Evolutionary conservation across 1,140 invertebrate genomes (phyloP).

Genomic region (Pseudomyrmex cubaensis): DNA sequence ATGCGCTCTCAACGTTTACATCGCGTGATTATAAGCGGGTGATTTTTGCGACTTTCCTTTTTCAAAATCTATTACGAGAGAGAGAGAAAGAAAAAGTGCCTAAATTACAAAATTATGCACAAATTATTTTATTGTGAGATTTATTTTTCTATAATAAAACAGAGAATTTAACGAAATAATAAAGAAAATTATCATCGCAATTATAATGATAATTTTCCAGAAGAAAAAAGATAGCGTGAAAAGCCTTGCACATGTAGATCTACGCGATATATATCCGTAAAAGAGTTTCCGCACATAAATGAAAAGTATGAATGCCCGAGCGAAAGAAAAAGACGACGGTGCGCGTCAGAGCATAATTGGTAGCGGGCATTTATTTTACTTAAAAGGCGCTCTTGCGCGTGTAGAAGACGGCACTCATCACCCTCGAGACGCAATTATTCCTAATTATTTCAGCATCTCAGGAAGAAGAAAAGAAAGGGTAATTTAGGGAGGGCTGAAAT

Average conservation of each 20-base stretch:
- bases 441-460: constrained; percentile 68
- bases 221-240: too few species aligned
- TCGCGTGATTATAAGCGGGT: constrained; percentile 14
- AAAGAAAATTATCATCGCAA: background rate
- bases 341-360: constrained; percentile 8
- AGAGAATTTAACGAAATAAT: background rate
- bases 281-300: background rate
- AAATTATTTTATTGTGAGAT: background rate
- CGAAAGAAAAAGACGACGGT: background rate
- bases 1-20: constrained; percentile 33
- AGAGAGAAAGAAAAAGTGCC: background rate
- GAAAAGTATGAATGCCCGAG: background rate
- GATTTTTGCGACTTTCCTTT: constrained; percentile 13
- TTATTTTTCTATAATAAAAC: background rate
- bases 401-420: constrained; percentile 62
- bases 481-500: constrained; percentile 39
- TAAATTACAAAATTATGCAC: background rate
- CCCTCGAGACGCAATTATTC: constrained; percentile 72
- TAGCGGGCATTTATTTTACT: constrained; percentile 71
- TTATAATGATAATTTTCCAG: too few species aligned
- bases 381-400: constrained; percentile 47
- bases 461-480: constrained; percentile 32
- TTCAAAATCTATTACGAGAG: constrained; percentile 20
- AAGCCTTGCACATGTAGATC: background rate
- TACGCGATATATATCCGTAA: background rate